A percentile compares a stretch with the other conserved stretches of the same genome.
Conservation (phyloP, 2,113 vertebrate genomes). For the Silurus asotus region DNA sequence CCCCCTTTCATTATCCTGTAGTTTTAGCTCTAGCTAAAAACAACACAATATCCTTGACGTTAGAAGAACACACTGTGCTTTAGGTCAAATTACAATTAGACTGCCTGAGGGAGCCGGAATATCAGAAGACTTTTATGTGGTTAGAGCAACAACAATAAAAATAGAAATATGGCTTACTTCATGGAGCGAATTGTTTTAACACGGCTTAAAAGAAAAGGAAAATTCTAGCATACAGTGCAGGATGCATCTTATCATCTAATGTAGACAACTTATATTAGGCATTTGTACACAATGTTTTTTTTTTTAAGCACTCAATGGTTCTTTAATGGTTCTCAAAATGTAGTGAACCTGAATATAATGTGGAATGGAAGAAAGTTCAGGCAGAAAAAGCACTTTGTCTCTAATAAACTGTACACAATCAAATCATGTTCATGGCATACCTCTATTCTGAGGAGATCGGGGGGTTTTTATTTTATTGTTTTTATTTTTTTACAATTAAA, state of each 20-base stretch:
- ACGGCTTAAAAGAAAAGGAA: constrained; percentile 7
- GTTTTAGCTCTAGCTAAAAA: constrained; percentile 16
- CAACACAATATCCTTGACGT: constrained; percentile 18
- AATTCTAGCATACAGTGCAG: not conserved
- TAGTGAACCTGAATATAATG: not conserved
- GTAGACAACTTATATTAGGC: not conserved
- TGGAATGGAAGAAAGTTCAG: not conserved
- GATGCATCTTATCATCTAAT: not conserved
- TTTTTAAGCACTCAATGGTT: not conserved
- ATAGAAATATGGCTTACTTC: constrained; percentile 20
- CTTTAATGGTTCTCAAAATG: not conserved
- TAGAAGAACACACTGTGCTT: constrained; percentile 23
- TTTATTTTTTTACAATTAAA: not conserved
- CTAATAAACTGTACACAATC: not conserved
- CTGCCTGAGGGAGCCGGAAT: constrained; percentile 22
- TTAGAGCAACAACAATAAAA: constrained; percentile 37
- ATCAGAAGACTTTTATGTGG: constrained; percentile 8
- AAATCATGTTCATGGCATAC: not conserved
- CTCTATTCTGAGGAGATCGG: not conserved
- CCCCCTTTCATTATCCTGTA: not conserved
- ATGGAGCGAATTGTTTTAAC: constrained; percentile 6
- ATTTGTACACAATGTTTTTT: too few relatives aligned
- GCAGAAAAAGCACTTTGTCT: not conserved
- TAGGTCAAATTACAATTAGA: constrained; percentile 26
- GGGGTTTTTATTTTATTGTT: not conserved